Evolutionary conservation across 2,113 vertebrate species (phyloP).

Genomic region (Bos indicus): DNA sequence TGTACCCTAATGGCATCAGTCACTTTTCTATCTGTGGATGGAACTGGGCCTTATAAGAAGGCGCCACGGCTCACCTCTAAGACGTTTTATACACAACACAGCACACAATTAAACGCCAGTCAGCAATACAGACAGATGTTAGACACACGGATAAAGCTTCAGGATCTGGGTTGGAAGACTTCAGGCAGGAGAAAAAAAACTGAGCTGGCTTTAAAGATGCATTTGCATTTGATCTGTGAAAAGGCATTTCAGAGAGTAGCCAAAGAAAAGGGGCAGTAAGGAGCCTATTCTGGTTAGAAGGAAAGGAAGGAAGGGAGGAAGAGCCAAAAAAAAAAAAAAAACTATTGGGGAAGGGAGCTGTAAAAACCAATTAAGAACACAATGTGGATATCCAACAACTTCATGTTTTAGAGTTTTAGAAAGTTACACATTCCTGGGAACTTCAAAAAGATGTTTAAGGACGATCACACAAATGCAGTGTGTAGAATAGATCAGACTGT

Average conservation of each 20-base stretch:
- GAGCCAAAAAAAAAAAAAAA: background rate
- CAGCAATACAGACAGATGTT: background rate
- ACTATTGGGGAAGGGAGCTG: too few relatives aligned
- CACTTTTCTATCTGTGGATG: background rate
- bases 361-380: background rate
- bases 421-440: background rate
- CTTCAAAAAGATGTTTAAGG: background rate
- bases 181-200: background rate
- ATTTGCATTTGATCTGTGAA: background rate
- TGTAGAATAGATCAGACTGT: background rate
- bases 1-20: fast-evolving
- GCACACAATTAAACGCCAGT: background rate
- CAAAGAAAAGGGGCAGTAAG: background rate
- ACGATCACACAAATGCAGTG: background rate
- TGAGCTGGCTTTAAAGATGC: background rate
- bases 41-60: background rate
- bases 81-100: background rate
- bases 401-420: background rate
- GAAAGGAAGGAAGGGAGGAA: background rate
- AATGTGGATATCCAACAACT: background rate
- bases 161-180: background rate
- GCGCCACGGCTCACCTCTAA: background rate
- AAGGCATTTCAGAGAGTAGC: background rate
- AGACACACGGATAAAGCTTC: background rate
- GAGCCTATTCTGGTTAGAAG: background rate